phyloP scores from a whole-genome alignment of 2,888 invertebrate species.

The Melanophora roralis region DNA sequence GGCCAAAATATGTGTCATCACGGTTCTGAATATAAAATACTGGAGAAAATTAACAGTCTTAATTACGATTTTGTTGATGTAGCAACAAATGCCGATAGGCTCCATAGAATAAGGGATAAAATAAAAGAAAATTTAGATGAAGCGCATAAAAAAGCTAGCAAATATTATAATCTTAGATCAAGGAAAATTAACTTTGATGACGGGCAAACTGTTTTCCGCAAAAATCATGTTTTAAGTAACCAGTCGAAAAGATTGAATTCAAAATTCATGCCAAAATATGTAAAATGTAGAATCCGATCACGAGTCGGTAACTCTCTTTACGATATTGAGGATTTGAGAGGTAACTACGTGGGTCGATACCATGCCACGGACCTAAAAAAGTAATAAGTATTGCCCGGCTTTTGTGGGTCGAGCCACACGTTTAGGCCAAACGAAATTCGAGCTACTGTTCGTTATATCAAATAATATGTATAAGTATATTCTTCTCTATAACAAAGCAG shows the following conservation, averaged over 20 bases:
- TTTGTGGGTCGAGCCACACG: not conserved
- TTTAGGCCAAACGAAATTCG: not conserved
- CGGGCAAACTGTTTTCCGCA: not conserved
- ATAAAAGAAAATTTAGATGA: not conserved
- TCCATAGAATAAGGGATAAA: not conserved
- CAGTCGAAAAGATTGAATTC: not conserved
- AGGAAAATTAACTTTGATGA: not conserved
- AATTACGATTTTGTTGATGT: not conserved
- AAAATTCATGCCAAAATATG: not conserved
- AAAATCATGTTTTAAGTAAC: not conserved
- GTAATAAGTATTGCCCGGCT: not conserved
- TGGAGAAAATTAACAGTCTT: not conserved
- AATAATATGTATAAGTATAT: too few relatives aligned
- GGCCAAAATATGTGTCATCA: conserved; percentile 3
- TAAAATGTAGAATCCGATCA: not conserved
- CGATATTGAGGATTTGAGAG: not conserved
- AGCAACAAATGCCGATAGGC: not conserved
- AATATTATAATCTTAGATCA: not conserved
- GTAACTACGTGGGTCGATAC: not conserved
- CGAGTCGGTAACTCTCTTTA: not conserved
- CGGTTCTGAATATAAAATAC: not conserved
- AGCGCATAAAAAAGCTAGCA: not conserved
- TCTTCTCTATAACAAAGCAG: too few relatives aligned
- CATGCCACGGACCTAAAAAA: not conserved
- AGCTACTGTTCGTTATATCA: not conserved